phyloP scores from a whole-genome alignment of 2,113 vertebrate genomes.

The Cyphomyrus plagiostoma region DNA sequence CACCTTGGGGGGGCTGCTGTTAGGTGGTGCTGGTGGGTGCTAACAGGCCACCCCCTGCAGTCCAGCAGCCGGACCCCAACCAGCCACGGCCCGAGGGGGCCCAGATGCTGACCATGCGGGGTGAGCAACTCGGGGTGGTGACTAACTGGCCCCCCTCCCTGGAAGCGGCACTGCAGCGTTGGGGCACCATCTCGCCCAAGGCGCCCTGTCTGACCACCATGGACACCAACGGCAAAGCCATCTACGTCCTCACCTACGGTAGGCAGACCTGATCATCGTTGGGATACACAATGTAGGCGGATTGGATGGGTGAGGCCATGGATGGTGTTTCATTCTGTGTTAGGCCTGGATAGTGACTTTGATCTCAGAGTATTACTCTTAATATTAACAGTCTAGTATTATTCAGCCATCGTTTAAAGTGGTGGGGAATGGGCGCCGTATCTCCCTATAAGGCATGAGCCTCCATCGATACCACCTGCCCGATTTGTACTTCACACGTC shows the following conservation, averaged over 20 bases:
- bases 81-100: conserved; percentile 94
- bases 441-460: not conserved
- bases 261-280: conserved; percentile 15
- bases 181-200: conserved; percentile 97
- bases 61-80: conserved; percentile 97
- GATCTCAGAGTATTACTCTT: not conserved
- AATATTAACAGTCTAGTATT: too few species aligned
- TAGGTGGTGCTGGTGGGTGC: not conserved
- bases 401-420: not conserved
- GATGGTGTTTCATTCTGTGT: not conserved
- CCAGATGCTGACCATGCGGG: conserved; percentile 90
- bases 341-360: not conserved
- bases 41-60: conserved; percentile 50
- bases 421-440: not conserved
- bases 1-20: not conserved
- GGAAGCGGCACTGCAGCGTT: conserved; percentile 92
- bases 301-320: not conserved
- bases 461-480: not conserved
- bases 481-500: not conserved
- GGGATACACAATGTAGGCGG: not conserved
- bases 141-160: conserved; percentile 96
- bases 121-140: conserved; percentile 90
- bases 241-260: conserved; percentile 97
- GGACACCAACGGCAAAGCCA: conserved; percentile 95
- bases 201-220: conserved; percentile 97